Conservation (phyloP, 92 coral and sea anemone species). For the Parazoanthus swiftii region DNA sequence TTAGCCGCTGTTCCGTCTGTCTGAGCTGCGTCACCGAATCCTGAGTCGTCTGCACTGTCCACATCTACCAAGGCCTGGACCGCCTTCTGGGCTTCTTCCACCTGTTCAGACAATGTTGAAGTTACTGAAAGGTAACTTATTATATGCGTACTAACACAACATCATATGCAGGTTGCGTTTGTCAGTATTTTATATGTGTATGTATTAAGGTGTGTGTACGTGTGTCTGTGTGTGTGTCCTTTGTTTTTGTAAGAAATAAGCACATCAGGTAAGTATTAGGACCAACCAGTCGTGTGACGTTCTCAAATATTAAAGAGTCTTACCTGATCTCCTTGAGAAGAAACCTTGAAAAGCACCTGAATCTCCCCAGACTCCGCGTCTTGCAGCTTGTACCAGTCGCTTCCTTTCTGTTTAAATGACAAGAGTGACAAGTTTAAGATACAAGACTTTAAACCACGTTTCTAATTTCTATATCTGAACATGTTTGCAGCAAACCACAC, state of each 20-base stretch:
- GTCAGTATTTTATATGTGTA: too few relatives aligned
- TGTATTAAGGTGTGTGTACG: neutral
- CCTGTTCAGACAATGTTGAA: neutral
- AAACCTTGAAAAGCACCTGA: slow-evolving; percentile 71
- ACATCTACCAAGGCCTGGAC: slow-evolving; percentile 38
- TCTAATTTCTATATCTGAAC: too few relatives aligned
- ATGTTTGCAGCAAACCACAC: too few relatives aligned
- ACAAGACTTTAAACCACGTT: too few relatives aligned
- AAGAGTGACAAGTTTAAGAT: too few relatives aligned
- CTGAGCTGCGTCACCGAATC: slow-evolving; percentile 68
- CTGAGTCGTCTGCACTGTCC: slow-evolving; percentile 74
- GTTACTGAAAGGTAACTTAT: neutral
- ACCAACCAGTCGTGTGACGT: neutral
- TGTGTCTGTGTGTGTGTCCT: neutral
- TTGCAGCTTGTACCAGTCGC: slow-evolving; percentile 77
- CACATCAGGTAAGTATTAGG: neutral
- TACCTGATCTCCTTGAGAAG: slow-evolving; percentile 75
- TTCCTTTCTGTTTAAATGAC: slow-evolving; percentile 53
- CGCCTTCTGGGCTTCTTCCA: slow-evolving; percentile 33
- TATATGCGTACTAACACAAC: neutral
- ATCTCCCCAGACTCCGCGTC: slow-evolving; percentile 87
- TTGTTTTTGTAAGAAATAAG: neutral
- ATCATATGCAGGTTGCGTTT: neutral
- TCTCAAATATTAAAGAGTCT: neutral
- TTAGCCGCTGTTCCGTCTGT: slow-evolving; percentile 49